Percentiles rank a stretch among this genome's conserved stretches.
phyloP scores from a whole-genome alignment of 2,888 invertebrate genomes.

The Endotricha flammealis region DNA sequence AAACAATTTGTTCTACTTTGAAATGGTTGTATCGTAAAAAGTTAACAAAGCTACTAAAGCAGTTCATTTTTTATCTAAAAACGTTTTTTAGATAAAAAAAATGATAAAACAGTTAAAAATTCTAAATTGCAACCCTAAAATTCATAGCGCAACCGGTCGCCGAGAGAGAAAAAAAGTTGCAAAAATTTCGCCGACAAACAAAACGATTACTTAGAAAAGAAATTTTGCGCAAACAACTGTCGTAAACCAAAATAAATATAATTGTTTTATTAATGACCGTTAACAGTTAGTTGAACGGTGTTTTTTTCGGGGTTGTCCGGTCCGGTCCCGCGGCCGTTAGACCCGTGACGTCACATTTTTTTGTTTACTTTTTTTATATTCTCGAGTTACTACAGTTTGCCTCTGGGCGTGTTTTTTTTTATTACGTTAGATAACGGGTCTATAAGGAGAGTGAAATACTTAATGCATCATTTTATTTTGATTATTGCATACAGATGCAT shows the following conservation, averaged over 20 bases:
- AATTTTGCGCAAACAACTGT: conserved; percentile 59
- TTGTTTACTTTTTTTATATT: conserved; percentile 19
- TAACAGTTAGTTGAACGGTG: conserved; percentile 10
- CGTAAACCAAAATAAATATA: no score
- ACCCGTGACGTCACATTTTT: conserved; percentile 41
- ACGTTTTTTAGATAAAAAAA: no score
- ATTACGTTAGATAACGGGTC: no score
- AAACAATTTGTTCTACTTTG: no score
- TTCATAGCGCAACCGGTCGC: conserved; percentile 13
- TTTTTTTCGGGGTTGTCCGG: conserved; percentile 31
- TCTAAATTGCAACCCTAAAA: conserved; percentile 37
- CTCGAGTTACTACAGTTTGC: conserved; percentile 16
- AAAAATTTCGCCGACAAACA: conserved; percentile 24
- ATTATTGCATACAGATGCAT: no score
- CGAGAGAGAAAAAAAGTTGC: conserved; percentile 22
- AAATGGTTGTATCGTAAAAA: no score
- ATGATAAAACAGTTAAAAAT: no score
- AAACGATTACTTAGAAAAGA: conserved; percentile 52
- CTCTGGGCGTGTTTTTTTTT: not conserved
- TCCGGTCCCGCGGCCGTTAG: conserved; percentile 33
- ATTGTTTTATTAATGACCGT: conserved; percentile 36
- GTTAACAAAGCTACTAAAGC: no score
- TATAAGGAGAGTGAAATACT: no score
- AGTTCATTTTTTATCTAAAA: no score
- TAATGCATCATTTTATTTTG: no score